These are phyloP conservation scores for Leguminivora glycinivorella DNA, from an alignment of 1,140 invertebrate genomes.

Conservation along the genomic window DNA sequence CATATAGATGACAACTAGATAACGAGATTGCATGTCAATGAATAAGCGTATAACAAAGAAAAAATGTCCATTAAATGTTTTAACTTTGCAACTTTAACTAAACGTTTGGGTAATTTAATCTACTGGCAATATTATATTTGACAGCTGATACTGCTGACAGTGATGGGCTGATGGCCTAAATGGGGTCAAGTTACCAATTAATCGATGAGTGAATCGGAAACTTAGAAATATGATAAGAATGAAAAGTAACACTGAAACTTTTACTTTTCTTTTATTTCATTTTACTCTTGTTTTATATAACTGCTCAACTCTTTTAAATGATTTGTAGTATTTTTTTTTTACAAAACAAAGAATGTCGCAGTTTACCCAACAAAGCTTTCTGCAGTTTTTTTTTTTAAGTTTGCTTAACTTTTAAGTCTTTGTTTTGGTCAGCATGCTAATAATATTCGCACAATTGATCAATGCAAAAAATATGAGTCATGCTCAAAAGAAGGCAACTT, in stretches of 20 bases:
- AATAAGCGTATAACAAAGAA: background rate
- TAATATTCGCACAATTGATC: background rate
- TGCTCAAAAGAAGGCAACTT: background rate
- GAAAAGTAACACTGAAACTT: background rate
- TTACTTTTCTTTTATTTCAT: background rate
- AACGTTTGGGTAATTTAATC: background rate
- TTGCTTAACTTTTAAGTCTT: background rate
- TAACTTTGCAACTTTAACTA: background rate
- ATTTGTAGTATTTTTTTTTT: no score
- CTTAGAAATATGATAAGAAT: background rate
- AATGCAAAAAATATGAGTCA: background rate
- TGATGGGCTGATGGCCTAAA: background rate
- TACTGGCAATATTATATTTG: background rate
- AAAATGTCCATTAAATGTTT: background rate
- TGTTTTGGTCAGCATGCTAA: background rate
- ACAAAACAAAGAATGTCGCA: no score
- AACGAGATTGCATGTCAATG: background rate
- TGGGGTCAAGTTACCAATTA: conserved; percentile 7
- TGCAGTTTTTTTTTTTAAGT: background rate
- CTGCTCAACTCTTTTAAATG: background rate
- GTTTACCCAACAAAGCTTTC: no score
- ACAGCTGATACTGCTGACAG: background rate
- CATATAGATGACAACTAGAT: background rate
- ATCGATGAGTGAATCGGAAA: background rate
- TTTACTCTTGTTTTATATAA: background rate